These are phyloP conservation scores for Micronycteris hirsuta DNA, from an alignment of 2,113 vertebrate species.

Conservation along the genomic window DNA sequence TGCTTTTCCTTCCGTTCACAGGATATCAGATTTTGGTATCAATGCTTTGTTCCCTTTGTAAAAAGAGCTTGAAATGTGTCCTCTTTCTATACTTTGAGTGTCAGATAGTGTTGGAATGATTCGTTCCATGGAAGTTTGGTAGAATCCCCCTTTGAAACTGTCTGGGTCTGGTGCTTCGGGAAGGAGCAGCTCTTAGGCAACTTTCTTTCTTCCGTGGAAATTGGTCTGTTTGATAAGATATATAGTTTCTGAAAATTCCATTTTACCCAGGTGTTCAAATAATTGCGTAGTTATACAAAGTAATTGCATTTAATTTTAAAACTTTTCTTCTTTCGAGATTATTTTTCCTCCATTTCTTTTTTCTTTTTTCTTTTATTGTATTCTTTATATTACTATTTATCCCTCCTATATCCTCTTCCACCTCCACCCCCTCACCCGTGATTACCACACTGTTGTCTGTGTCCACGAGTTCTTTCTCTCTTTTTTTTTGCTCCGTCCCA, in stretches of 20 bases:
- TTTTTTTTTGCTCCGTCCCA: no score
- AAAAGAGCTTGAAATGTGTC: background rate
- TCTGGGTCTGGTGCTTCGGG: background rate
- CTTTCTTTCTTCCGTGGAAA: background rate
- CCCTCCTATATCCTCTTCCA: no score
- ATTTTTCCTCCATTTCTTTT: background rate
- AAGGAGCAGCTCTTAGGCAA: background rate
- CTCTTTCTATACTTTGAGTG: background rate
- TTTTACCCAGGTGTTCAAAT: background rate
- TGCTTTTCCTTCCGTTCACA: background rate
- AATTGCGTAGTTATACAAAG: background rate
- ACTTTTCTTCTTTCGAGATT: background rate
- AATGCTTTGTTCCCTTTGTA: background rate
- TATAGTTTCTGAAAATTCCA: background rate
- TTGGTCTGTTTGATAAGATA: background rate
- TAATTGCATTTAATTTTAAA: background rate
- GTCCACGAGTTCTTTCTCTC: no score
- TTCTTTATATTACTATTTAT: no score
- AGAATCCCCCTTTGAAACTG: background rate
- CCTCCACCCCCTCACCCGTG: no score
- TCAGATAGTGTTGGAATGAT: background rate
- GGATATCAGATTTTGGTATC: background rate
- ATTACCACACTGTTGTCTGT: no score
- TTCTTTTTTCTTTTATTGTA: background rate
- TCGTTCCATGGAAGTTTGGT: background rate